Evolutionary conservation across 2,888 invertebrate genomes (phyloP), one percentile per base, ranked within the genome.

Genomic region (Charanyca ferruginea): DNA sequence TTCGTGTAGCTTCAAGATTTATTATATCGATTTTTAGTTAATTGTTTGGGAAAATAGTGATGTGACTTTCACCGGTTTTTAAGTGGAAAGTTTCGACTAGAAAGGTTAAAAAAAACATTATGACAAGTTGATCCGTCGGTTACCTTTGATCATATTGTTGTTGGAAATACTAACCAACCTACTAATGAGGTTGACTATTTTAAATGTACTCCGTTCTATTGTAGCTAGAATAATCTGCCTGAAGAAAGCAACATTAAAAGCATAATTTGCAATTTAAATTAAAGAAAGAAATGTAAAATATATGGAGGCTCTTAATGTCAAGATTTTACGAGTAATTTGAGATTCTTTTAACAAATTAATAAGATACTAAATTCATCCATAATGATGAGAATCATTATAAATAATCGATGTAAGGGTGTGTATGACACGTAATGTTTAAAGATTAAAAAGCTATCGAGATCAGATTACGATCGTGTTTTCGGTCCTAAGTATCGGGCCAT

Each of bases 381-480:
- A 69, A 52, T 53, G 25, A 59, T 45, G 49, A 53, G 48, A 41
- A 58, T 44, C 9, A 54, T 58, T 47, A 49, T 32, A 32, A 7
- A 13, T 67, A 53, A 72, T 66, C 25, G 63, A 62, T 58, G 23
- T 11, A 65, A 9, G 18, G 63, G 13, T 52, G 16, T 25, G n/a
- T n/a, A n/a, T n/a, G n/a, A n/a, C n/a, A n/a, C n/a, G n/a, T n/a
- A n/a, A n/a, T n/a, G 44, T 23, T 55, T 41, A n/a, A 49, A 32
- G 8, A 47, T 18, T 23, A 68, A 73, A 52, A 77, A 68, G 57
- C 60, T 64, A 45, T 65, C 23, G 48, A 68, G 47, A 68, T 72
- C 65, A 66, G 79, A 81, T 73, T 76, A 80, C 63, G 68, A 81
- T 81, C 81, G 73, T 76, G 68, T 54, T 70, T 68, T 55, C 45